Percentiles rank a stretch among this genome's conserved stretches.
Evolutionary conservation across 2,113 vertebrate genomes (phyloP).

Genomic region (Forbesichthys agassizii): DNA sequence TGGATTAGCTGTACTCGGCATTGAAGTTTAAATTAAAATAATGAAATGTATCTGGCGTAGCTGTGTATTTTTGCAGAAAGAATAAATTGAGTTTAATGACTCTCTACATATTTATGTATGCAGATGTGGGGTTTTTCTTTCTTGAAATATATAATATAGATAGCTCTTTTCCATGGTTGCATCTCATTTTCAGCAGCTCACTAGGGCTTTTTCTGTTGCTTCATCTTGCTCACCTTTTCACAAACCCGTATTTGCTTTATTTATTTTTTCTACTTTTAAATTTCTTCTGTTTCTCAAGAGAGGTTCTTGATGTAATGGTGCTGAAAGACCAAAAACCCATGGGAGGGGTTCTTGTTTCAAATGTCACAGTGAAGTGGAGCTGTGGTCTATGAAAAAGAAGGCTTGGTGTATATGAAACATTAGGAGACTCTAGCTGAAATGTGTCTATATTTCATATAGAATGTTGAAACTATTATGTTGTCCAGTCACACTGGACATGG

Average conservation of each 20-base stretch:
- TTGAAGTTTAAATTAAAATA: slow-evolving; percentile 43
- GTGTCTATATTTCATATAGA: no score
- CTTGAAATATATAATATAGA: slow-evolving; percentile 23
- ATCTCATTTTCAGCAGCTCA: slow-evolving; percentile 27
- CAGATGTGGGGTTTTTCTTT: slow-evolving; percentile 32
- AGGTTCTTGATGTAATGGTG: no score
- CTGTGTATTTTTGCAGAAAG: slow-evolving; percentile 21
- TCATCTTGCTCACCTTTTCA: neutral
- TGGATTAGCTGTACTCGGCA: slow-evolving; percentile 46
- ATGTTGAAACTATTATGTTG: no score
- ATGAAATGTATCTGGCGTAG: slow-evolving; percentile 11
- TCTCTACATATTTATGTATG: slow-evolving; percentile 55
- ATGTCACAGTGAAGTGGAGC: no score
- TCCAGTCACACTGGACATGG: no score
- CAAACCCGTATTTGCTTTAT: neutral
- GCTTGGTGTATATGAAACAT: no score
- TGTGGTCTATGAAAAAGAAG: no score
- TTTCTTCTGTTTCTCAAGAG: neutral
- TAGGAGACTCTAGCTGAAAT: no score
- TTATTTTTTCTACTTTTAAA: neutral
- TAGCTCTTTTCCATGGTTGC: slow-evolving; percentile 26
- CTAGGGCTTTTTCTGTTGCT: neutral
- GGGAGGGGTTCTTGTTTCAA: no score
- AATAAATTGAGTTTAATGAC: slow-evolving; percentile 51
- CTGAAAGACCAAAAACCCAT: no score